Percentiles rank a stretch among this genome's conserved stretches.
phyloP scores from a whole-genome alignment of 2,113 vertebrate species.

The Sinocyclocheilus maitianheensis region DNA sequence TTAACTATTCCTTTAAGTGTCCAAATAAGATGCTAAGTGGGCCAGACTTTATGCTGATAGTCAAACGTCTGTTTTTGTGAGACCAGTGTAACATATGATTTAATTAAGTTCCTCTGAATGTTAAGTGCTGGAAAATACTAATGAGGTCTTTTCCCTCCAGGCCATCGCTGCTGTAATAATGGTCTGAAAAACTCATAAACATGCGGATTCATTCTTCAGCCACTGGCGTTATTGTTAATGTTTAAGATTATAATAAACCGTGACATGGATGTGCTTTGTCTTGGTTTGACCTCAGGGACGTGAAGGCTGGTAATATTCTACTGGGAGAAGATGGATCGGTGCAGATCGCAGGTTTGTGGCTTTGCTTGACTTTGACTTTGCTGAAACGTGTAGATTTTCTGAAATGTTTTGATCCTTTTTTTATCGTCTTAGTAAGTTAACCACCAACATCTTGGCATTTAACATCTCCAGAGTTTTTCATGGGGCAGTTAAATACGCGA shows the following conservation, averaged over 20 bases:
- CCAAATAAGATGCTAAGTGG: neutral
- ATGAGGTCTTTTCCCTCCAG: neutral
- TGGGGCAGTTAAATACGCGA: neutral
- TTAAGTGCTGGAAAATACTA: neutral
- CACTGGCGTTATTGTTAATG: conserved; percentile 1
- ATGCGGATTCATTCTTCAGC: conserved; percentile 10
- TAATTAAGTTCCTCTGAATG: conserved; percentile 23
- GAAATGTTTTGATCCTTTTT: neutral
- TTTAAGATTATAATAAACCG: conserved; percentile 32
- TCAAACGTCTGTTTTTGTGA: neutral
- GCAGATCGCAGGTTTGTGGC: conserved; percentile 94
- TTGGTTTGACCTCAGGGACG: conserved; percentile 81
- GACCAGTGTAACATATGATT: conserved; percentile 45
- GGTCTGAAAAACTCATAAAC: conserved; percentile 18
- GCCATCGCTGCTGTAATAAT: conserved; percentile 21
- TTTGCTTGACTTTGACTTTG: neutral
- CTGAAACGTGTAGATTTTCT: neutral
- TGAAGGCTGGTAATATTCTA: conserved; percentile 98
- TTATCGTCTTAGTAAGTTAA: neutral
- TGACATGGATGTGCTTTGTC: conserved; percentile 51
- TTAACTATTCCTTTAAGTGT: neutral
- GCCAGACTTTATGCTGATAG: neutral
- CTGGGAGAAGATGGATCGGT: conserved; percentile 97
- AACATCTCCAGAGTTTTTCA: neutral
- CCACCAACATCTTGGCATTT: neutral